Conservation (phyloP, 2,113 vertebrate species). For the Urocynchramus pylzowi region DNA sequence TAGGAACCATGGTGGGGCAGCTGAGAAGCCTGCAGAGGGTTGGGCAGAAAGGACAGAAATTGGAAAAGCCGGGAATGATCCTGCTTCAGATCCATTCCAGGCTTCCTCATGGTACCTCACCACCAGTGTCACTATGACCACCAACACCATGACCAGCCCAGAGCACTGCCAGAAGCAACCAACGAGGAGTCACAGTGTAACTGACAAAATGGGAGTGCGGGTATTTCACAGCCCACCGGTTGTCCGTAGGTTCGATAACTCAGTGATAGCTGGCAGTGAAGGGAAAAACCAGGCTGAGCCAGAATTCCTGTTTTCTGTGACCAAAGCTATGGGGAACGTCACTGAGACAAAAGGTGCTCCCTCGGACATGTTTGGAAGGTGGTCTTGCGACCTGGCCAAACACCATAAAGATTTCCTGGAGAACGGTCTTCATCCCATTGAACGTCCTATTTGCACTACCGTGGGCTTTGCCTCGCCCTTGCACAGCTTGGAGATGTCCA, state of each 20-base stretch:
- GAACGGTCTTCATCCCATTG: constrained; percentile 68
- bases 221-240: constrained; percentile 83
- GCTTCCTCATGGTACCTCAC: constrained; percentile 91
- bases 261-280: constrained; percentile 33
- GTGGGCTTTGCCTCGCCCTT: constrained; percentile 85
- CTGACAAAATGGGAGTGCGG: constrained; percentile 78
- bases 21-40: constrained; percentile 64
- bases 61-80: constrained; percentile 56
- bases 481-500: constrained; percentile 85
- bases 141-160: constrained; percentile 87
- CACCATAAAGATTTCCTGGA: constrained; percentile 76
- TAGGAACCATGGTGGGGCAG: constrained; percentile 33
- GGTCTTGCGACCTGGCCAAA: constrained; percentile 82
- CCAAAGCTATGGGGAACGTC: constrained; percentile 73
- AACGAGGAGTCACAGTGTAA: constrained; percentile 62
- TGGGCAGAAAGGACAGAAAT: constrained; percentile 80
- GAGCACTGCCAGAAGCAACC: constrained; percentile 89
- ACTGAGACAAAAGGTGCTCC: constrained; percentile 69
- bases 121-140: constrained; percentile 92
- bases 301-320: constrained; percentile 77
- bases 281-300: constrained; percentile 70
- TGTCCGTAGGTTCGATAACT: constrained; percentile 69
- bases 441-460: constrained; percentile 79
- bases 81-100: constrained; percentile 77
- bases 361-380: constrained; percentile 81